phyloP scores from a whole-genome alignment of 2,113 vertebrate genomes.

The Xerus inauris region DNA sequence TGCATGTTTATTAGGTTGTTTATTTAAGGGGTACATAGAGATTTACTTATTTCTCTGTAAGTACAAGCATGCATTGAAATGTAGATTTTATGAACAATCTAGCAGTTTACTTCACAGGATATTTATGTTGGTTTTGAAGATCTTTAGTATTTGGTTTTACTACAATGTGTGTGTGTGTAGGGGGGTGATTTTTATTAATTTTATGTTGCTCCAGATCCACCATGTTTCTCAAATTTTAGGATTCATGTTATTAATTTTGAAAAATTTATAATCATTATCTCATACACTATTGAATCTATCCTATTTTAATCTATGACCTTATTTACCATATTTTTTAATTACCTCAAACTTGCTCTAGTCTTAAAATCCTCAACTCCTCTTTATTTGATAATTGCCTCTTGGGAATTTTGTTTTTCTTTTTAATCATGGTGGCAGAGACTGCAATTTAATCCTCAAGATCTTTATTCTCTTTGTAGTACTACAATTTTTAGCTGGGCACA shows the following conservation, averaged over 20 bases:
- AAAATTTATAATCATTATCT: neutral
- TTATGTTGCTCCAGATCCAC: neutral
- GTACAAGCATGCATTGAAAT: neutral
- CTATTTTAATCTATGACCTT: neutral
- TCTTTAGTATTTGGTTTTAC: neutral
- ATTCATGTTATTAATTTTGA: neutral
- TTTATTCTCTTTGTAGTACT: neutral
- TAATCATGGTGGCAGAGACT: no score
- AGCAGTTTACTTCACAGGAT: neutral
- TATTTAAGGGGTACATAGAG: neutral
- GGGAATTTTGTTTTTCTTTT: no score
- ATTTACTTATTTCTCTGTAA: neutral
- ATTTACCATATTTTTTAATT: neutral
- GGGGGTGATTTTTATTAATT: neutral
- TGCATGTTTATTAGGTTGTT: neutral
- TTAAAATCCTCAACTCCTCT: neutral
- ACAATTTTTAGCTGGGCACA: neutral
- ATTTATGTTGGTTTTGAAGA: constrained; percentile 22
- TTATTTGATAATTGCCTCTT: no score
- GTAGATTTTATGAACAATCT: constrained; percentile 2
- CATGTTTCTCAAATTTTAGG: neutral
- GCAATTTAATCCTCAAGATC: no score
- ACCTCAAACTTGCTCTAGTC: neutral
- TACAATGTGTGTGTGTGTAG: neutral
- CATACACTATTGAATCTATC: neutral